Evolutionary conservation across 2,113 vertebrate genomes (phyloP), one percentile per base, ranked within the genome.

Genomic region (Polypterus bichir): DNA sequence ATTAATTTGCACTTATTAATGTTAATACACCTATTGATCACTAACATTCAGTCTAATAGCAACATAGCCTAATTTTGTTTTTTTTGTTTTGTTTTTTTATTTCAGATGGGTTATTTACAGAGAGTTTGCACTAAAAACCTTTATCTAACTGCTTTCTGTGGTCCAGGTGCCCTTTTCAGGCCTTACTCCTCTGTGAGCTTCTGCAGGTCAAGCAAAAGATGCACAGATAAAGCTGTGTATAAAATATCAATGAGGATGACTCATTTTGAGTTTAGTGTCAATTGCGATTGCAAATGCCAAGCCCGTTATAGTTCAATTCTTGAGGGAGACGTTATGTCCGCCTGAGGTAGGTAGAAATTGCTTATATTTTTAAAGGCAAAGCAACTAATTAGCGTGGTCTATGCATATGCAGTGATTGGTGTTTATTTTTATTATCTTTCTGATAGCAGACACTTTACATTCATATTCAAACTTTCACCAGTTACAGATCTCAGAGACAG

Each of bases 221-320:
- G 72, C 47, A 58, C 73, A 63, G 71, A 71, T 66, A 74, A 61
- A 60, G 62, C 69, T 77, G 70, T 57, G 71, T 74, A 76, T 79
- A 76, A 81, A 77, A 84, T 85, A 86, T 81, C 77, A 81, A 80
- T 78, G 77, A 61, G 77, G 76, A 80, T 83, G 81, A 81, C 77
- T 83, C 82, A 80, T 73, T 81, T 66, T 66, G 71, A 77, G 74
- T 81, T 82, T 73, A 76, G 73, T 84, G 79, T 82, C 78, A 83
- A 75, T 86, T 77, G 81, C 76, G 71, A 67, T 78, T 56, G 72
- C 80, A 86, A 86, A 85, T 83, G 78, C 76, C 80, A 81, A 81
- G 72, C 76, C 78, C 71, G 78, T 83, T 81, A 79, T 77, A 74
- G 74, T 72, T 74, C 74, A 76, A 77, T 79, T 68, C 77, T 78